Evolutionary conservation across 2,113 vertebrate species (phyloP).

Genomic region (Strigops habroptila): DNA sequence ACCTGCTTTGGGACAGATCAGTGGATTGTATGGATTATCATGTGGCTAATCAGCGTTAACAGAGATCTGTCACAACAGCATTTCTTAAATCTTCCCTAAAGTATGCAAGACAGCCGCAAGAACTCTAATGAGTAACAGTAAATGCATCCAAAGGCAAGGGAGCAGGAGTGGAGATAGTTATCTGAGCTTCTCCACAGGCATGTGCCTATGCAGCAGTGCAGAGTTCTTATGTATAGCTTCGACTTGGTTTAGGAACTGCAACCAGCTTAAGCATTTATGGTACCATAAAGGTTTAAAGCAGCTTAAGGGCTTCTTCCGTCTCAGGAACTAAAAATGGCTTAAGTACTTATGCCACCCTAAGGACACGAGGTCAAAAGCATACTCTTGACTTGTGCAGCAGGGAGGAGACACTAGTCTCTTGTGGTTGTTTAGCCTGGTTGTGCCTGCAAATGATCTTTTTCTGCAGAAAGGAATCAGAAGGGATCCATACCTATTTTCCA

Average conservation of each 20-base stretch:
- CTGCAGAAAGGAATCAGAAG: not conserved
- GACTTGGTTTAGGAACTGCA: not conserved
- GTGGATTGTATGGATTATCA: not conserved
- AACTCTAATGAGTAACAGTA: not conserved
- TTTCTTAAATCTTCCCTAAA: not conserved
- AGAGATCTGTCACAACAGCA: not conserved
- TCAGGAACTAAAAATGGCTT: conserved; percentile 48
- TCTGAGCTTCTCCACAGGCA: not conserved
- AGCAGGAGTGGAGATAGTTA: not conserved
- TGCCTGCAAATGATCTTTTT: not conserved
- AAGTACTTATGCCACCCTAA: conserved; percentile 40
- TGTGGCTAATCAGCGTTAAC: not conserved
- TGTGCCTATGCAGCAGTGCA: not conserved
- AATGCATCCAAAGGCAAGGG: not conserved
- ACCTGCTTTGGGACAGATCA: not conserved
- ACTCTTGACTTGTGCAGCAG: not conserved
- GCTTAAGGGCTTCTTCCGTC: conserved; percentile 21
- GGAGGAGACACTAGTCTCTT: not conserved
- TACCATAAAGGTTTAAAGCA: conserved; percentile 37
- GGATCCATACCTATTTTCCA: not conserved
- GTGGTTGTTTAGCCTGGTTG: not conserved
- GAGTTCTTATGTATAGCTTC: not conserved
- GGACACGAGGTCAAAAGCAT: not conserved
- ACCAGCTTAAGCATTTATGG: conserved; percentile 35
- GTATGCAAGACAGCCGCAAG: not conserved